These are phyloP conservation scores for Cryptops parisi DNA, from an alignment of 2,888 invertebrate species.

Conservation along the genomic window DNA sequence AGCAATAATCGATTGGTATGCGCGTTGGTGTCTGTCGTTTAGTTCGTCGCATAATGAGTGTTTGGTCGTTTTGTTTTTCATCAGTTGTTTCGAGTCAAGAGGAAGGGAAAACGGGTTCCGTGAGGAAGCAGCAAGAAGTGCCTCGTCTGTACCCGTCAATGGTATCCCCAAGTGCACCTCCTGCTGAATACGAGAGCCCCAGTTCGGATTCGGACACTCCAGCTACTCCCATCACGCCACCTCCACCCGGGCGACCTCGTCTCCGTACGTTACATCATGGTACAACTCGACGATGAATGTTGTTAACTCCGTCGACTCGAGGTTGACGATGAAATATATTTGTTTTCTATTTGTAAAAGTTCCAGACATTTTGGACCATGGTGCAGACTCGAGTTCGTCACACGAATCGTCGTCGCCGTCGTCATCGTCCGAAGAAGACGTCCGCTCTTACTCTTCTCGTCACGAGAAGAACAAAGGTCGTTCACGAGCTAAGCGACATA, in stretches of 20 bases:
- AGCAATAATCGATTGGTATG: too few species aligned
- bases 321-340: too few species aligned
- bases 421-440: not conserved
- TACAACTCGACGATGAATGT: not conserved
- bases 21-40: too few species aligned
- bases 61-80: too few species aligned
- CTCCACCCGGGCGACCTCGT: not conserved
- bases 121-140: not conserved
- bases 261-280: not conserved
- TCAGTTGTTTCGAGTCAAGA: not conserved
- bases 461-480: not conserved
- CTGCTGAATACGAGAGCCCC: constrained; percentile 12
- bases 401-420: constrained; percentile 10
- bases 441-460: not conserved
- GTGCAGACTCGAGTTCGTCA: constrained; percentile 17
- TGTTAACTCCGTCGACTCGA: not conserved
- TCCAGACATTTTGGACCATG: constrained; percentile 18
- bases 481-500: not conserved
- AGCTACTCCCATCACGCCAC: not conserved
- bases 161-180: constrained; percentile 15
- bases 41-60: too few species aligned
- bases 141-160: not conserved
- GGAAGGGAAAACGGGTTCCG: not conserved
- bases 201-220: constrained; percentile 10
- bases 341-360: too few species aligned